Base-by-base conservation (phyloP, 2,888 invertebrate genomes). In the Erebia ligea region DNA sequence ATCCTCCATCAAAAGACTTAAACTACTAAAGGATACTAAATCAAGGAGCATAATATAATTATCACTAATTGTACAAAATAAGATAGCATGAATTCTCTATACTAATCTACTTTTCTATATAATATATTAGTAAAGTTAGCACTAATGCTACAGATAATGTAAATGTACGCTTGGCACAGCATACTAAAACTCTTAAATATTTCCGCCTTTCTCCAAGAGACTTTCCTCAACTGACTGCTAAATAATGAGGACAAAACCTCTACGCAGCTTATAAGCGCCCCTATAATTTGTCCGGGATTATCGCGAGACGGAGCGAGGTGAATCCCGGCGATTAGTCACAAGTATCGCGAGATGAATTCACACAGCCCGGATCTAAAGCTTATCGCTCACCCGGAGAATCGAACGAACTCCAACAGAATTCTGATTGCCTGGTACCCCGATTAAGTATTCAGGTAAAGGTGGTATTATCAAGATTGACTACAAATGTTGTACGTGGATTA, bases 291-390 rank as follows among this genome's bases (percentile, higher is more conserved):
- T 86, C 86, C 86, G 82, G 90, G 91, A 92, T 92, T 92, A 92
- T 88, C 91, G 84, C 84, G 86, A 88, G 89, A 88, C 89, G 90
- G 85, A 81, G 84, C 83, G 86, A 84, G 84, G 82, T 82, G 86
- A 89, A 91, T 91, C 92, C 91, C 82, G 79, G 84, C 91, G 92
- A 92, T 92, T 92, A 92, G 92, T 92, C 91, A 90, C 90, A 89
- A 91, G 90, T 87, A 90, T 89, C 90, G 88, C 89, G 85, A 84
- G 86, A 88, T 81, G 81, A 82, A 81, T 82, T 81, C 80, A 76
- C 80, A 81, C 77, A 77, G 80, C 72, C 74, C 75, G 78, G 80
- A 81, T 78, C 78, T 79, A 75, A 74, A 80, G 89, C 88, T 90
- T 89, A 89, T 89, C 89, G 83, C 80, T 74, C 78, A 79, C 79